Base-by-base conservation (phyloP, 2,888 invertebrate genomes). In the Dynastes tityus region DNA sequence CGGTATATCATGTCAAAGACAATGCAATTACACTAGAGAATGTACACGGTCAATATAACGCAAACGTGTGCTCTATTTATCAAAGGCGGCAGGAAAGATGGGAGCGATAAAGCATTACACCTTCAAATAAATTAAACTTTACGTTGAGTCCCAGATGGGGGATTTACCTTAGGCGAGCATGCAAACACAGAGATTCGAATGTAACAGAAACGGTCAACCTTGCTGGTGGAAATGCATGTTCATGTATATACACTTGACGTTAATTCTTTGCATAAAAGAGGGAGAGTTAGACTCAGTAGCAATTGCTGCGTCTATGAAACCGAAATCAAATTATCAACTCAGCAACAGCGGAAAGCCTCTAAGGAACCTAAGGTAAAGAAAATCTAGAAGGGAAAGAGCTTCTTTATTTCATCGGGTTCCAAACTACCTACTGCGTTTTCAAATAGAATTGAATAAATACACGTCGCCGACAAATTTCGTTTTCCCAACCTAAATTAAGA, bases 311-410 rank as follows among this genome's bases (percentile, higher is more conserved):
- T 70, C 70, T 51, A 13, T 29, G 70, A 32, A 70, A 70, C 27
- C 32, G 70, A 70, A 70, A 70, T 53, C 70, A 70, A 70, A 70
- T 53, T 70, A 53, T 70, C 53, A 51, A 70, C 29, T 70, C 70
- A 70, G 70, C 70, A 70, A 29, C 70, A 70, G 51, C 51, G 32
- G 49, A 16, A 51, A 53, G 53, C 49, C 51, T 27, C 51, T 53
- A 51, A 68, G 37, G 68, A 22, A 68, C 49, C 13, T 68, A 51
- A 70, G 40, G 29, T 70, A 53, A 53, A 11, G 70, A 32, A 53
- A 70, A 51, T n/a, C 29, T 70, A 51, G 55, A 51, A 68, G 29
- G 70, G 32, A 51, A 53, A 53, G 55, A 53, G 32, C 32, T 53
- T 53, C 70, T 70, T 70, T 70, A 70, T 70, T 70, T 70, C 70